These are phyloP conservation scores for Rhopalosiphum padi DNA, from an alignment of 1,140 invertebrate genomes.

Conservation along the genomic window DNA sequence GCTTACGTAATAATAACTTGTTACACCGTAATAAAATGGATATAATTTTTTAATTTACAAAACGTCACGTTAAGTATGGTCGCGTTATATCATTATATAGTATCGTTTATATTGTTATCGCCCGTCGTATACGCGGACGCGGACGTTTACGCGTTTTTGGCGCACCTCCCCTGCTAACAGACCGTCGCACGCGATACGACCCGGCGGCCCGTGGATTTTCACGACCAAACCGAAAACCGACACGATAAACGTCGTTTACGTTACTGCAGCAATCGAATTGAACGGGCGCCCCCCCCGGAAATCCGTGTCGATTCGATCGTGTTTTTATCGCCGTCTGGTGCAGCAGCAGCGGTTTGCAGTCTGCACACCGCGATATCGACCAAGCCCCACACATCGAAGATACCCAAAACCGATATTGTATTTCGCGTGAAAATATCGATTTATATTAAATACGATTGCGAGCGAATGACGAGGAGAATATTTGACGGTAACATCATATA, in stretches of 20 bases:
- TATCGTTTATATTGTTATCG: not conserved
- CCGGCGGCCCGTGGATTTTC: not conserved
- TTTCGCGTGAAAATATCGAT: not conserved
- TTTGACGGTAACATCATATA: too few species aligned
- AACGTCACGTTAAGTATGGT: slow-evolving; percentile 19
- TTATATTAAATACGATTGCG: not conserved
- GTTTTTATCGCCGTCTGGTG: not conserved
- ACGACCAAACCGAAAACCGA: not conserved
- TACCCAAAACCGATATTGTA: not conserved
- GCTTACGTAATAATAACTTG: slow-evolving; percentile 40
- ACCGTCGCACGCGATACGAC: not conserved
- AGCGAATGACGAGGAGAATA: too few species aligned
- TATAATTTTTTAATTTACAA: not conserved
- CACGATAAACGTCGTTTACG: not conserved
- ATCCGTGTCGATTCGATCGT: slow-evolving; percentile 4
- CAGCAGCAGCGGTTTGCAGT: not conserved
- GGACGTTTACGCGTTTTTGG: not conserved
- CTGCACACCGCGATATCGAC: not conserved
- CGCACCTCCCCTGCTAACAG: not conserved
- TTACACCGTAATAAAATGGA: not conserved
- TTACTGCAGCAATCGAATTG: not conserved
- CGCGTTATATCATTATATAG: not conserved
- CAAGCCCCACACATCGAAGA: not conserved
- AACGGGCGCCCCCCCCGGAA: not conserved
- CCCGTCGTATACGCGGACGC: not conserved